phyloP scores from a whole-genome alignment of 2,888 invertebrate species.

The Lacanobia oleracea region DNA sequence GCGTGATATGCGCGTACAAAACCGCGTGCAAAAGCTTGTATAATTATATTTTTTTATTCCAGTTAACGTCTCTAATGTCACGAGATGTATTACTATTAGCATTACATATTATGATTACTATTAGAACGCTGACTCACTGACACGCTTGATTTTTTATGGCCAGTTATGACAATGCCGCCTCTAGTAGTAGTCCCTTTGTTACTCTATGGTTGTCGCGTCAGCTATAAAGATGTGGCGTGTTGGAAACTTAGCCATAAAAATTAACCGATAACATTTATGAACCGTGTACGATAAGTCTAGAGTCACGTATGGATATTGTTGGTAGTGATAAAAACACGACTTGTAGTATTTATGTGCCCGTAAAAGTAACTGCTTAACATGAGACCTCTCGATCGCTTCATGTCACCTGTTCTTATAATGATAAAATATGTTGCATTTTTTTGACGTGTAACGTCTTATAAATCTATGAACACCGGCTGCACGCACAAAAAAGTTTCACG shows the following conservation, averaged over 20 bases:
- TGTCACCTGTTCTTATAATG: not conserved
- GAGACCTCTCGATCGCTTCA: not conserved
- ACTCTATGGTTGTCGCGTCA: slow-evolving; percentile 4
- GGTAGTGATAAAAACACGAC: slow-evolving; percentile 8
- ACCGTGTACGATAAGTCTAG: slow-evolving; percentile 49
- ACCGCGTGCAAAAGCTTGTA: too few species aligned
- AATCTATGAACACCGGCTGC: too few species aligned
- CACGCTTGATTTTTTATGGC: too few species aligned
- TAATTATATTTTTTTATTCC: too few species aligned
- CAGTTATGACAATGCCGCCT: not conserved
- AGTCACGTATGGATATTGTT: slow-evolving; percentile 59
- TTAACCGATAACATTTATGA: slow-evolving; percentile 58
- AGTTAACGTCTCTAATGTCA: too few species aligned
- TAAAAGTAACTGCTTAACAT: not conserved
- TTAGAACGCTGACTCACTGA: too few species aligned
- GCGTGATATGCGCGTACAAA: too few species aligned
- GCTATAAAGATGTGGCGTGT: slow-evolving; percentile 54
- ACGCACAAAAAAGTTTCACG: too few species aligned
- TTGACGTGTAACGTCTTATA: too few species aligned
- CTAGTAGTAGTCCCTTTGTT: not conserved
- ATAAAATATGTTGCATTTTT: too few species aligned
- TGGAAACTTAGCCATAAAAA: slow-evolving; percentile 51
- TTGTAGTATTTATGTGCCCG: slow-evolving; percentile 2
- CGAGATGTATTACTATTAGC: too few species aligned
- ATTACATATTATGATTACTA: too few species aligned